Evolutionary conservation across 2,888 invertebrate genomes (phyloP), one percentile per base, ranked within the genome.

Genomic region (Phorcus lineatus): DNA sequence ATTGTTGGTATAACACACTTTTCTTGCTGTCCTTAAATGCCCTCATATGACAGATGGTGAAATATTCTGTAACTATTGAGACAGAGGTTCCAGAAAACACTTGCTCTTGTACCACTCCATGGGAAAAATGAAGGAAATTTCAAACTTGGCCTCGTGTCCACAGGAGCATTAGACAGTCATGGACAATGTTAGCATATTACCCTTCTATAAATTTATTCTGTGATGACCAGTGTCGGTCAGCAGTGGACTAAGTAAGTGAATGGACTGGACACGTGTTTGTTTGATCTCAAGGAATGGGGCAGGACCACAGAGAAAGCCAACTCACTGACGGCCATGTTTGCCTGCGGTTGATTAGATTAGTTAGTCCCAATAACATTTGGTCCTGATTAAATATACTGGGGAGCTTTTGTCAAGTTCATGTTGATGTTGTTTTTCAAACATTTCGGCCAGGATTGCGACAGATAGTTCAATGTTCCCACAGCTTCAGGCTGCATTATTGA

Each of bases 401-500:
- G 36, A 70, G 31, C 70, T 70, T 70, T 70, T 36, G 40, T 70
- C 70, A 70, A 70, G 70, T 70, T 70, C 70, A 36, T 36, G 70
- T 70, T 70, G 70, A 11, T 70, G 36, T 70, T 24, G 62, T 62
- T 62, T 28, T 70, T 40, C 19, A 36, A 36, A 19, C 70, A 70
- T 70, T 70, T 70, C 28, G 70, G 36, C 40, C 31, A 36, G n/a
- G 70, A 36, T 70, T n/a, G 19, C 16, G 17, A 36, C 19, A 70
- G 70, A 31, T 13, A 70, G 36, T 19, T 70, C 36, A 31, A 70
- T 36, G 40, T 31, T n/a, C 31, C n/a, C 36, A 24, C 17, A 13
- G 31, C 11, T 31, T 70, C 11, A 19, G 13, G 36, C n/a, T 31
- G 17, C 9, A 70, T 17, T 31, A 70, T 40, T 70, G 31, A 19